Base-by-base conservation (phyloP, 2,888 invertebrate species). In the Caenorhabditis sp. region DNA sequence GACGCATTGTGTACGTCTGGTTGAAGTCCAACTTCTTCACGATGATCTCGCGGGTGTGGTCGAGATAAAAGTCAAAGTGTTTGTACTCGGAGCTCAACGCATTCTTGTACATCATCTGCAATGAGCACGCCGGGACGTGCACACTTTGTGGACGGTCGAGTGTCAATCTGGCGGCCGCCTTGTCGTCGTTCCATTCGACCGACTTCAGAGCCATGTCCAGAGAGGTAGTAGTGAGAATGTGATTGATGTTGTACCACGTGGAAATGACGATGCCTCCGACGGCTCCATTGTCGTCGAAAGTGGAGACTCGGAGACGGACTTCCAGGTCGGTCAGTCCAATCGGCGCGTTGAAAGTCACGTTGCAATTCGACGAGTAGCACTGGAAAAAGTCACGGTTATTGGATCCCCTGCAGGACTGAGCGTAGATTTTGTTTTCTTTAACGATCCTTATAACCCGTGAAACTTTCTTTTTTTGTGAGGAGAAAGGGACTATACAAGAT, bases 21-120 rank as follows among this genome's bases (percentile, higher is more conserved):
- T 77, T 70, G 58, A 81, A 81, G 20, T 71, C 68, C 5, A 81
- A 46, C n/a, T 77, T 73, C 32, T 79, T 77, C n/a, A 81, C 45
- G 7, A 81, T 61, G 20, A 78, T 53, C 17, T 71, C 75, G 6
- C 66, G 66, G 2, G 79, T 79, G 24, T 68, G 75, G 35, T 81
- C 81, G 48, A 71, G n/a, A 15, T 48, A 37, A 15, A 63, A 72
- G 17, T 35, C 20, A 1, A 59, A 2, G n/a, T 35, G 41, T 15
- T 59, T 70, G 26, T 39, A 70, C 20, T 76, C 70, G 0, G 53
- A 24, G 41, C 58, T 58, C n/a, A 65, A 15, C 13, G 56, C 45
- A 43, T 45, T 72, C 20, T 70, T 62, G 45, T 61, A 77, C 41
- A 63, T 32, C 32, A 77, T 66, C 22, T 66, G 48, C n/a, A 77